A percentile compares a stretch with the other conserved stretches of the same genome.
phyloP scores from a whole-genome alignment of 1,140 invertebrate genomes.

The Pentalonia nigronervosa region DNA sequence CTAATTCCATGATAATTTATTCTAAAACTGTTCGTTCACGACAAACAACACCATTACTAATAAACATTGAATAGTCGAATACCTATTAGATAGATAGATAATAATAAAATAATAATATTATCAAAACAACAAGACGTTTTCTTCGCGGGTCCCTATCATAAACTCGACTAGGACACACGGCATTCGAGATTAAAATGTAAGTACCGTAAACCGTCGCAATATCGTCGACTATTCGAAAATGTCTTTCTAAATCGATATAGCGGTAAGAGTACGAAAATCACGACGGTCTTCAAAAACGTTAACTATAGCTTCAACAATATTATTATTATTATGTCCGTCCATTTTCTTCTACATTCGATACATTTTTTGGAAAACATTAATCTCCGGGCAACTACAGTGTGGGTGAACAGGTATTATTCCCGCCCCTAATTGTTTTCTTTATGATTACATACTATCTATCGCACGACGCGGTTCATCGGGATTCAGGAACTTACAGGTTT shows the following conservation, averaged over 20 bases:
- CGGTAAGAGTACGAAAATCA: neutral
- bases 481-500: neutral
- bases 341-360: constrained; percentile 52
- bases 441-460: constrained; percentile 49
- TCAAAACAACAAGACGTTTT: constrained; percentile 40
- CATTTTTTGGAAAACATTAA: constrained; percentile 53
- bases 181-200: constrained; percentile 13
- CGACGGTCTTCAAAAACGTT: neutral
- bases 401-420: constrained; percentile 58
- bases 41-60: neutral
- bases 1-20: constrained; percentile 25
- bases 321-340: constrained; percentile 24
- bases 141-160: constrained; percentile 33
- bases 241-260: neutral
- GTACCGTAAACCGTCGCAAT: neutral
- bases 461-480: neutral
- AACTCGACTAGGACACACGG: neutral
- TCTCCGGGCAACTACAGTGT: constrained; percentile 51
- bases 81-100: constrained; percentile 30
- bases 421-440: constrained; percentile 57
- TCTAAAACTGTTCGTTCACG: neutral
- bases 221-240: neutral
- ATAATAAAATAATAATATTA: constrained; percentile 53
- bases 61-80: constrained; percentile 10
- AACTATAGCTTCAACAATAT: neutral